A percentile compares a stretch with the other conserved stretches of the same genome.
phyloP scores from a whole-genome alignment of 37 sponge, comb jelly and placozoan species.

The Theonella swinhoei region DNA sequence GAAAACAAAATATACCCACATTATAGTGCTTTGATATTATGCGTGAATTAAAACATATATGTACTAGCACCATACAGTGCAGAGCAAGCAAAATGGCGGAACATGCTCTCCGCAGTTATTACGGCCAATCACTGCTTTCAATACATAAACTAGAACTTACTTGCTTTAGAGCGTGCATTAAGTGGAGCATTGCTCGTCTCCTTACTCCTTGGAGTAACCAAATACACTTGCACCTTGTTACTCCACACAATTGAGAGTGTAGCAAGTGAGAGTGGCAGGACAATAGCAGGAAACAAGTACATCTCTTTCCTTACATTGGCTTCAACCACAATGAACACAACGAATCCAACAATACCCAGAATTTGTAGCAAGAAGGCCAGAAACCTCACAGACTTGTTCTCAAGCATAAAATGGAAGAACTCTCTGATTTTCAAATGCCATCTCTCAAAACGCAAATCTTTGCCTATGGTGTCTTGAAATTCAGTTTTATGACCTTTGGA shows the following conservation, averaged over 20 bases:
- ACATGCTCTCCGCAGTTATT: no score
- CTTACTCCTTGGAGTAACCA: not conserved
- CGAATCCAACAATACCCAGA: slow-evolving; percentile 2
- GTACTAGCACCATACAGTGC: no score
- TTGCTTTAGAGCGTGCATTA: slow-evolving; percentile 59
- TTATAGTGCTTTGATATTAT: not conserved
- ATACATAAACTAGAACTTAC: slow-evolving; percentile 29
- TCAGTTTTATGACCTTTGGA: no score
- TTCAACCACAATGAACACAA: not conserved
- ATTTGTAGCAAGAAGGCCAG: slow-evolving; percentile 26
- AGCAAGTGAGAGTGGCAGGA: not conserved
- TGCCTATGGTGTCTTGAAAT: no score
- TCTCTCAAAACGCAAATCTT: not conserved
- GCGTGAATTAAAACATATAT: no score
- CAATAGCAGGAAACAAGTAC: not conserved
- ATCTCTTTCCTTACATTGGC: not conserved
- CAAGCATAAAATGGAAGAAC: not conserved
- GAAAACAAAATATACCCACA: not conserved
- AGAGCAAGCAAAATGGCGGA: no score
- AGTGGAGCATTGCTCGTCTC: not conserved
- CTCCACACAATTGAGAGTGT: slow-evolving; percentile 41
- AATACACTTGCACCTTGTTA: slow-evolving; percentile 7
- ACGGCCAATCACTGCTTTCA: no score
- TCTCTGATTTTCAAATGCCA: not conserved
- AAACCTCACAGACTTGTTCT: slow-evolving; percentile 17